Conservation (phyloP, 2,113 vertebrate species). For the Bufo bufo region DNA sequence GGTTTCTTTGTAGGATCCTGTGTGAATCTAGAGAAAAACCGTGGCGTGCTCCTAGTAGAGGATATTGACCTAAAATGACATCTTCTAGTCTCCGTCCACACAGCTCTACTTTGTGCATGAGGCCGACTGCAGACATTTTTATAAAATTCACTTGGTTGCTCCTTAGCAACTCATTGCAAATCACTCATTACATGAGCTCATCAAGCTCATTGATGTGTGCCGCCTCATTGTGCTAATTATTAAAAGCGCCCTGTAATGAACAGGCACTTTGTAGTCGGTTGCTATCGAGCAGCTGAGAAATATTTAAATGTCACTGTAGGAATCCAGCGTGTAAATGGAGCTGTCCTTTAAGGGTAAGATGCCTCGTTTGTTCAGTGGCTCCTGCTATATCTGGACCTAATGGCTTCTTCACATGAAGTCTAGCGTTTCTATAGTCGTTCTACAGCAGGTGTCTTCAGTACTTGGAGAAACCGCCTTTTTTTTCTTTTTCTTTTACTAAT, state of each 20-base stretch:
- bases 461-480: background rate
- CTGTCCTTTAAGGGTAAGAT: background rate
- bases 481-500: background rate
- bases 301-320: background rate
- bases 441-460: background rate
- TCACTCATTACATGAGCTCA: background rate
- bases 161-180: background rate
- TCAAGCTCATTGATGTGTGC: background rate
- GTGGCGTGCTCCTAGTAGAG: too few relatives aligned
- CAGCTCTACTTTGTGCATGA: background rate
- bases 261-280: background rate
- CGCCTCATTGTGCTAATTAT: background rate
- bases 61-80: background rate
- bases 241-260: background rate
- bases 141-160: background rate
- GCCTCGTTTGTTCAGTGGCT: background rate
- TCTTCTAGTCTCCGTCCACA: background rate
- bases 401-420: background rate
- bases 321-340: background rate
- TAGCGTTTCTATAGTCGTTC: background rate
- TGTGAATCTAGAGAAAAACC: too few relatives aligned
- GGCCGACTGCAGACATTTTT: background rate
- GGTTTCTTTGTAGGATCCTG: too few relatives aligned
- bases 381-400: background rate
- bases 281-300: constrained; percentile 5